Conservation (phyloP, 2,797 vertebrate genomes). For the Sebastes oblongus region DNA sequence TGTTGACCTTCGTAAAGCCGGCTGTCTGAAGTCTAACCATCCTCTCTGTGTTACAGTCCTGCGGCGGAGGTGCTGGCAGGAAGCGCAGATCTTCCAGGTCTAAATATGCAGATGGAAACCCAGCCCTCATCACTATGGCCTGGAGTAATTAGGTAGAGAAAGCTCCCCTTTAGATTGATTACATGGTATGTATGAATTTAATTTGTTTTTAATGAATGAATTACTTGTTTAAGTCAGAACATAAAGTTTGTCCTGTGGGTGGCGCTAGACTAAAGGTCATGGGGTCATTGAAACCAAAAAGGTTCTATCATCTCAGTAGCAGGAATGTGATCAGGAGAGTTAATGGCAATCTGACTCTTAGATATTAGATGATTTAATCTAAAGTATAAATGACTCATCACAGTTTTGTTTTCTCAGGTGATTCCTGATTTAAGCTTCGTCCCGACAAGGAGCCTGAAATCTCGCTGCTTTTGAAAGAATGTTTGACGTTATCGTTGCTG, state of each 20-base stretch:
- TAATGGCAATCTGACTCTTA: too few relatives aligned
- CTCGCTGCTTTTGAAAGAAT: not conserved
- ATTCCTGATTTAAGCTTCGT: not conserved
- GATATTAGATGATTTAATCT: not conserved
- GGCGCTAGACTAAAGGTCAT: too few relatives aligned
- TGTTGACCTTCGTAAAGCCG: too few relatives aligned
- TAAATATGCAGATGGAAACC: not conserved
- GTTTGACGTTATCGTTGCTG: too few relatives aligned
- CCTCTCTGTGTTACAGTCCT: not conserved
- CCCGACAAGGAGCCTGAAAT: not conserved
- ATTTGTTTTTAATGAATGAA: not conserved
- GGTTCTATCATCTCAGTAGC: too few relatives aligned
- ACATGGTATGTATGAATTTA: not conserved
- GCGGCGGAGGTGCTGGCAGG: not conserved
- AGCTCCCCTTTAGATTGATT: not conserved
- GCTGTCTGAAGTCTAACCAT: not conserved
- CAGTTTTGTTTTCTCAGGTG: not conserved
- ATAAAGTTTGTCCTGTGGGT: too few relatives aligned
- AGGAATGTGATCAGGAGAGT: too few relatives aligned
- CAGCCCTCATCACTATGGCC: not conserved
- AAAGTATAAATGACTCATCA: not conserved
- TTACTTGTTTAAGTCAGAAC: not conserved
- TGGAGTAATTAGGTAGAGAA: not conserved
- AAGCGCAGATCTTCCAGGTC: not conserved
- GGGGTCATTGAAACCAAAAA: too few relatives aligned